Evolutionary conservation across 2,797 vertebrate species (phyloP), one percentile per base, ranked within the genome.

Genomic region (Novumbra hubbsi): DNA sequence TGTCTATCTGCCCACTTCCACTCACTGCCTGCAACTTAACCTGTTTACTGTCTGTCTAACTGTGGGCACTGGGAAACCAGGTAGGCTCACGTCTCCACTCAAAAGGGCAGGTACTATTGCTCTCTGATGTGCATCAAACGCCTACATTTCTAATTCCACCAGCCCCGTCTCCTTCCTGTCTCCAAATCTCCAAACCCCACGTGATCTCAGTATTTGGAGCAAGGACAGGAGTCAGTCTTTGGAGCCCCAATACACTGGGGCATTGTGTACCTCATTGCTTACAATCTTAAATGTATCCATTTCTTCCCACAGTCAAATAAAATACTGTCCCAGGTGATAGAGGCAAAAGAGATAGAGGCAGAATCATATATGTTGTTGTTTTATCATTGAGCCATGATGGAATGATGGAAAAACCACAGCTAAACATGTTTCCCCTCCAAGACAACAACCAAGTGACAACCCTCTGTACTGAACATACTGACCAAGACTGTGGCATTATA

Each of bases 311-410:
- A 7, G 21, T 57, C 52, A 57, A 24, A 69, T 15, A 24, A 12
- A 67, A 16, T 32, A n/a, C 63, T 5, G 21, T 11, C 70, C 27
- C 28, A 45, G 38, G 21, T 4, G 45, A 68, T 21, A n/a, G n/a
- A n/a, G n/a, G n/a, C n/a, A n/a, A n/a, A 38, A 24, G n/a, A 8
- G 27, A 27, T 19, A 38, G 15, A 50, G 66, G 48, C 57, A 48
- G 64, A 66, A 75, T 71, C 41, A 65, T 70, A 45, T 55, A 68
- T 75, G 77, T 63, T 70, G 75, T 48, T 28, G 66, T 64, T 15
- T 63, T 74, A 80, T 80, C 73, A 72, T 50, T 69, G 27, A 69
- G 49, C 21, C 68, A 28, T 69, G 45, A 15, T 30, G 68, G 45
- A 49, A 64, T 14, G 27, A 63, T 30, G 68, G n/a, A n/a, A 45